phyloP scores from a whole-genome alignment of 2,113 vertebrate species.

The Apeltes quadracus region DNA sequence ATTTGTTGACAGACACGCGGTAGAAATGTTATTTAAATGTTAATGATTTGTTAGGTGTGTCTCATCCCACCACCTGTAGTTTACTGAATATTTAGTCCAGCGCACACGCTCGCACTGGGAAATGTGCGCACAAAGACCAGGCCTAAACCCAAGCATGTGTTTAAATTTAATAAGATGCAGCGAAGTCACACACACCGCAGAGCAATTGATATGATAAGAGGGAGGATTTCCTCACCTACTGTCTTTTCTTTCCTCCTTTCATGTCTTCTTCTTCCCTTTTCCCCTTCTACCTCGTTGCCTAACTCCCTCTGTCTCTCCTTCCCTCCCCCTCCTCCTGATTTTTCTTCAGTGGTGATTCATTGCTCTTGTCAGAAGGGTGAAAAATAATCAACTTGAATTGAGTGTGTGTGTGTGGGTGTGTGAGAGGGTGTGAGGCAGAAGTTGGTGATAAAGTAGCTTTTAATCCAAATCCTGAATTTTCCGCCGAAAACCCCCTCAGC shows the following conservation, averaged over 20 bases:
- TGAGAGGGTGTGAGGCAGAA: constrained; percentile 38
- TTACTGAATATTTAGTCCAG: constrained; percentile 59
- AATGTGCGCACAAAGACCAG: constrained; percentile 24
- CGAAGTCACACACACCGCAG: constrained; percentile 47
- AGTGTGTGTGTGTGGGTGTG: constrained; percentile 34
- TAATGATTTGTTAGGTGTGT: constrained; percentile 74
- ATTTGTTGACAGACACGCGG: constrained; percentile 40
- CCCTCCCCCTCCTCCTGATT: constrained; percentile 44
- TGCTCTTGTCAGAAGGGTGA: constrained; percentile 75
- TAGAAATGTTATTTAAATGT: constrained; percentile 81
- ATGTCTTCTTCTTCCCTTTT: constrained; percentile 14
- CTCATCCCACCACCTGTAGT: constrained; percentile 74
- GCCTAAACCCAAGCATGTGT: constrained; percentile 24
- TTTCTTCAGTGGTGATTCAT: constrained; percentile 68
- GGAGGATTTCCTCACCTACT: constrained; percentile 26
- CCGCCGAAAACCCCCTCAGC: constrained; percentile 67
- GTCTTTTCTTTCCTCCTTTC: constrained; percentile 20
- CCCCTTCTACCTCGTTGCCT: constrained; percentile 23
- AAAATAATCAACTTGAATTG: constrained; percentile 78
- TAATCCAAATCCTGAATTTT: constrained; percentile 76
- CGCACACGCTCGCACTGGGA: constrained; percentile 2
- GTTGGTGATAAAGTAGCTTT: constrained; percentile 74
- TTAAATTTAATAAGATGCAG: constrained; percentile 63
- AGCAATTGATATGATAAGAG: constrained; percentile 48
- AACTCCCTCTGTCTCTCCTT: constrained; percentile 11